Evolutionary conservation across 2,888 invertebrate genomes (phyloP).

Genomic region (Callinectes sapidus): DNA sequence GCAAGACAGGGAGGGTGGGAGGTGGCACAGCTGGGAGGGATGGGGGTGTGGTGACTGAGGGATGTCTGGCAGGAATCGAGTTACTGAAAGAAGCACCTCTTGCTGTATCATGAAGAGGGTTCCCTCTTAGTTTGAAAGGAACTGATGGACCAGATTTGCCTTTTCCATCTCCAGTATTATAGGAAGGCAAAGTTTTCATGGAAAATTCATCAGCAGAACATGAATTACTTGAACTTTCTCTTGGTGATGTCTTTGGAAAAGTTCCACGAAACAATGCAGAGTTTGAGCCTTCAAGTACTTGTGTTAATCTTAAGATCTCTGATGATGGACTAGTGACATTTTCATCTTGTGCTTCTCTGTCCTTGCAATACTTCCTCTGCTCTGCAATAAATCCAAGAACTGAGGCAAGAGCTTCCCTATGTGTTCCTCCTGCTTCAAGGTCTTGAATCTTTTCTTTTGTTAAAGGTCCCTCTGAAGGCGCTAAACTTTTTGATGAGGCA

Average conservation of each 20-base stretch:
- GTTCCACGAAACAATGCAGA: slow-evolving; percentile 54
- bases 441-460: slow-evolving; percentile 68
- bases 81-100: slow-evolving; percentile 44
- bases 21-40: slow-evolving; percentile 56
- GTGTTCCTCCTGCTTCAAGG: slow-evolving; percentile 61
- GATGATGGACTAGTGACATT: slow-evolving; percentile 45
- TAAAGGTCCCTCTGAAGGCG: slow-evolving; percentile 75
- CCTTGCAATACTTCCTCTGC: slow-evolving; percentile 84
- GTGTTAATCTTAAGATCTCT: slow-evolving; percentile 52
- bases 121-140: slow-evolving; percentile 53
- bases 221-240: slow-evolving; percentile 45
- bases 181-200: slow-evolving; percentile 58
- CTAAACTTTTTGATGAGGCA: slow-evolving; percentile 79
- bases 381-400: slow-evolving; percentile 86
- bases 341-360: slow-evolving; percentile 80
- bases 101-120: slow-evolving; percentile 25
- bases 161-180: slow-evolving; percentile 38
- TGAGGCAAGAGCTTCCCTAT: slow-evolving; percentile 81
- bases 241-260: slow-evolving; percentile 56
- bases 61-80: slow-evolving; percentile 56
- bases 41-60: slow-evolving; percentile 28
- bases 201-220: slow-evolving; percentile 50
- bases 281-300: slow-evolving; percentile 45
- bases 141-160: slow-evolving; percentile 53
- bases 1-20: slow-evolving; percentile 47